Base-by-base conservation (phyloP, 2,888 invertebrate genomes). In the Conus canariensis region DNA sequence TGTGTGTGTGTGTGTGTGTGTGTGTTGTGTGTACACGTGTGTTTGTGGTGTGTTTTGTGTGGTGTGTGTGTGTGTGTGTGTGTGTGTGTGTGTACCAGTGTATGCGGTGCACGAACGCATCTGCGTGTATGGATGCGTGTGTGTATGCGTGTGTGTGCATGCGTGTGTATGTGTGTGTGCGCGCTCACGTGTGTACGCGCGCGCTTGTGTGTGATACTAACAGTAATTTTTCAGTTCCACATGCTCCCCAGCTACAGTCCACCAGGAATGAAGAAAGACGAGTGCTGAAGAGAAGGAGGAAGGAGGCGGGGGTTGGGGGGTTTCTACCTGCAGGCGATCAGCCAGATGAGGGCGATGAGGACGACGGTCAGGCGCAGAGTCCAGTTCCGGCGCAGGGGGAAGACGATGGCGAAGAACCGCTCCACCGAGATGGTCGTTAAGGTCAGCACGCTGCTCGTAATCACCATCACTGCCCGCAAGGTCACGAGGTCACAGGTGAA, bases 351-450 rank as follows among this genome's bases (percentile, higher is more conserved):
- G 0, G 91, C 87, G 12, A 95, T 93, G 12, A 94, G 91, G 1
- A 93, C n/a, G 1, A 88, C 90, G 0, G 93, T 93, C 8, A 88
- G 85, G 9, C 67, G 12, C 6, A 91, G 87, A 9, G 94, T 90
- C 93, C 94, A 92, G 74, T 93, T 92, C 1, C 91, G 93, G 67
- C 92, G 93, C 56, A 95, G 88, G 0, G 95, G 95, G 85, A 93
- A 95, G 10, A 95, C 94, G 30, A 95, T 95, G 58, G 95, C 95
- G 22, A 95, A 91, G 90, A 95, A 95, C 30, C 95, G 91, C 87
- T 95, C 95, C 25, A 94, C 93, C 1, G 95, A 95, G 87, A 95
- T 95, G 10, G 93, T 93, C 0, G 94, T 95, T 88, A 95, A 87
- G 22, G 94, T 95, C n/a, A 95, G 86, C 0, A 95, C 94, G 87